These are phyloP conservation scores for Plutomurus gul DNA, from an alignment of 1,140 invertebrate genomes.

Conservation along the genomic window DNA sequence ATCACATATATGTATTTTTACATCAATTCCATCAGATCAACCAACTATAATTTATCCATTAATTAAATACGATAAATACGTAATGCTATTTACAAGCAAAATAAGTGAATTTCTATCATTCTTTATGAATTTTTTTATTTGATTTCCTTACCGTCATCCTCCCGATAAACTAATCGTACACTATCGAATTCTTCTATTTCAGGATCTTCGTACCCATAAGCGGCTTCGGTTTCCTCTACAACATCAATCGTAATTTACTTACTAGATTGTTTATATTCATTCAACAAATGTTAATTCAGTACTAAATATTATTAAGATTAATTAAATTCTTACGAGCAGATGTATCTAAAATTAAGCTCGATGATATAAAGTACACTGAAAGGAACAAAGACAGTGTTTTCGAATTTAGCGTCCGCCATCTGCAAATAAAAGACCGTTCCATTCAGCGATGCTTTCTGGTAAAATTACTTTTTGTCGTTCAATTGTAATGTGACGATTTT, in stretches of 20 bases:
- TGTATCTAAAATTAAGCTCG: not conserved
- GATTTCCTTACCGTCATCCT: conserved; percentile 46
- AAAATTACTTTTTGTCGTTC: no score
- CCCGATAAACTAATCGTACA: conserved; percentile 51
- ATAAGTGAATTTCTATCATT: not conserved
- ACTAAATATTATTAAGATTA: not conserved
- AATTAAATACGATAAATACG: no score
- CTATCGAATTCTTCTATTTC: conserved; percentile 53
- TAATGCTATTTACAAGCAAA: no score
- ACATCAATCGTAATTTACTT: not conserved
- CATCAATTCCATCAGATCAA: no score
- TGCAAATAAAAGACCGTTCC: not conserved
- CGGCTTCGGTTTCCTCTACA: conserved; percentile 32
- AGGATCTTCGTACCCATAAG: conserved; percentile 50
- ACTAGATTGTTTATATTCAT: not conserved
- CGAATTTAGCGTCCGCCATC: conserved; percentile 15
- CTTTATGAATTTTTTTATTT: not conserved
- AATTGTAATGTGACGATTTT: no score
- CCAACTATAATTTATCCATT: no score
- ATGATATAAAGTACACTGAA: conserved; percentile 30
- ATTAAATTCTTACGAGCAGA: conserved; percentile 6
- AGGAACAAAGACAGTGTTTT: conserved; percentile 1
- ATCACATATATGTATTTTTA: no score
- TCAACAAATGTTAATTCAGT: not conserved
- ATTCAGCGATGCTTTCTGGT: no score